phyloP scores from a whole-genome alignment of 2,888 invertebrate species.

The Cartodere bifasciata region DNA sequence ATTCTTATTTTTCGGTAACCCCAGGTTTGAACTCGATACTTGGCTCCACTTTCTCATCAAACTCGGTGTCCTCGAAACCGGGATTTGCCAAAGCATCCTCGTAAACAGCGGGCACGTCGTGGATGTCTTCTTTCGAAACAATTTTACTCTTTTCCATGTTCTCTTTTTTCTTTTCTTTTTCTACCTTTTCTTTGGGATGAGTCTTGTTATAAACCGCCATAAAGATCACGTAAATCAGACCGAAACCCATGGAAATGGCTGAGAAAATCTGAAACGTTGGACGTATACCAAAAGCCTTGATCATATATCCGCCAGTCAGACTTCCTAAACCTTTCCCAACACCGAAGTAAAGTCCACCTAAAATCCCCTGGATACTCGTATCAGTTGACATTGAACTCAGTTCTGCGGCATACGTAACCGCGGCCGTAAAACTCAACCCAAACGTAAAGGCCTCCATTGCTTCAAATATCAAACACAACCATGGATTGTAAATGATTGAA shows the following conservation, averaged over 20 bases:
- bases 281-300: conserved; percentile 58
- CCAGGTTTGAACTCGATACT: conserved; percentile 3
- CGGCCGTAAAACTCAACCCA: conserved; percentile 62
- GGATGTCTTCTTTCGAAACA: conserved; percentile 14
- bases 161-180: conserved; percentile 45
- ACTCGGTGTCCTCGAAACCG: conserved; percentile 27
- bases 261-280: conserved; percentile 61
- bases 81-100: conserved; percentile 29
- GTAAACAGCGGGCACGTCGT: conserved; percentile 22
- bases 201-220: conserved; percentile 52
- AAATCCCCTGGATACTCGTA: conserved; percentile 60
- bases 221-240: conserved; percentile 54
- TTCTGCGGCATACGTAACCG: conserved; percentile 63
- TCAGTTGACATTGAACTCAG: conserved; percentile 62
- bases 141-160: conserved; percentile 21
- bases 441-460: conserved; percentile 66
- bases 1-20: too few species aligned
- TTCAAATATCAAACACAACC: conserved; percentile 63
- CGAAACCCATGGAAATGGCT: conserved; percentile 47
- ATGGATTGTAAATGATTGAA: conserved; percentile 62
- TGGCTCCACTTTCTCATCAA: conserved; percentile 14
- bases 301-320: conserved; percentile 60
- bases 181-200: conserved; percentile 41
- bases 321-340: conserved; percentile 68
- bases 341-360: conserved; percentile 70